Base-by-base conservation (phyloP, 2,797 vertebrate genomes). In the Sparidentex hasta region DNA sequence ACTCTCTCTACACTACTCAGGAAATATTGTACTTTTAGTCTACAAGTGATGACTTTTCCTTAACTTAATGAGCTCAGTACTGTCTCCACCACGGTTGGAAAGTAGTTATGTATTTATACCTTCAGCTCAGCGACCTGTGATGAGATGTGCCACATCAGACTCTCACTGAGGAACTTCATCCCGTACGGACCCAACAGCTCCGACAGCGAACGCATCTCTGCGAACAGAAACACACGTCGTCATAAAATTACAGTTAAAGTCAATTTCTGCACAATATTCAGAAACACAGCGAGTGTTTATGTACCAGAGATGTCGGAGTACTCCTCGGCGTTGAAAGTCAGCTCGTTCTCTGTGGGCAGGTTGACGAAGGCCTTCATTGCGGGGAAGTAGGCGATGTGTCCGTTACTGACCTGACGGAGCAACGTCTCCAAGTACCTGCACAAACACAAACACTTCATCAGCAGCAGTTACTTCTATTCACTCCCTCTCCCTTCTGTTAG, bases 331-430 rank as follows among this genome's bases (percentile, higher is more conserved):
- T 99, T 99, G 88, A 99, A 99, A 1, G 98, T 99, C 82, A 99
- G 93, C 33, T 99, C 98, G 80, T 99, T 99, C 93, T 99, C 98
- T 0, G 98, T 99, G 64, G 98, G 98, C 84, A 99, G 96, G 87
- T 99, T 99, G 87, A 99, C 98, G 65, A 99, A 99, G 33, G 98
- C 98, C 93, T 99, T 99, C 98, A 99, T 99, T 69, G 98, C 98
- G 13, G 98, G 98, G 84, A 99, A 99, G 91, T 99, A 99, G 68
- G 98, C 98, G 89, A 99, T 99, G 92, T 99, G 98, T 57, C 98
- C 98, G 71, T 99, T 99, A 91, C 98, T 99, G 86, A 99, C 98
- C 94, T 99, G 98, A 50, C 98, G 96, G 78, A 99, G 95, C 92
- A 99, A 94, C 43, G 98, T 99, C 94, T 99, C 98, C 96, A 99